phyloP scores from a whole-genome alignment of 2,888 invertebrate species.

The Synanthedon vespiformis region DNA sequence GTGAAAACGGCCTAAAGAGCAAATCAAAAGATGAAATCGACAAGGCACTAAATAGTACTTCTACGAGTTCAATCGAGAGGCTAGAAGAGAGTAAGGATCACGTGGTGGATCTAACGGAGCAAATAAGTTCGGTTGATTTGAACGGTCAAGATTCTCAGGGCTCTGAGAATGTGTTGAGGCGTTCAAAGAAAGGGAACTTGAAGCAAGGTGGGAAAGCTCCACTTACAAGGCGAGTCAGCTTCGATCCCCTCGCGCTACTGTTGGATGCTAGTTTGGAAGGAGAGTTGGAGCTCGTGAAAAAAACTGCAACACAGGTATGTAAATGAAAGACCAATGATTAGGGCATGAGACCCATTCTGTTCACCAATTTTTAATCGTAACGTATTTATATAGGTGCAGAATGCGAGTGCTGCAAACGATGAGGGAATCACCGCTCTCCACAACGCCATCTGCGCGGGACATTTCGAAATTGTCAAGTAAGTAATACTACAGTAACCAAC shows the following conservation, averaged over 20 bases:
- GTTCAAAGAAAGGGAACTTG: slow-evolving; percentile 83
- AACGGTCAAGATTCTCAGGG: slow-evolving; percentile 68
- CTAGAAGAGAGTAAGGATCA: slow-evolving; percentile 51
- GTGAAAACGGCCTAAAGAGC: slow-evolving; percentile 48
- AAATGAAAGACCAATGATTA: slow-evolving; percentile 2
- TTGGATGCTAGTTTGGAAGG: slow-evolving; percentile 98
- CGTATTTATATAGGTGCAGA: slow-evolving; percentile 73
- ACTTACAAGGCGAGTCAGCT: slow-evolving; percentile 88
- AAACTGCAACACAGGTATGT: slow-evolving; percentile 88
- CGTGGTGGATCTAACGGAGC: slow-evolving; percentile 58
- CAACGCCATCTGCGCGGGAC: slow-evolving; percentile 99
- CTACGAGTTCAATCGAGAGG: slow-evolving; percentile 30
- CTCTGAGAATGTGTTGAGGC: slow-evolving; percentile 70
- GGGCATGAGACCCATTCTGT: too few species aligned
- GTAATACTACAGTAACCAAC: slow-evolving; percentile 17
- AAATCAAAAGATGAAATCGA: slow-evolving; percentile 58
- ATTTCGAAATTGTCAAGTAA: slow-evolving; percentile 95
- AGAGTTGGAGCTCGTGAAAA: slow-evolving; percentile 95
- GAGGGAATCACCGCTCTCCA: slow-evolving; percentile 99
- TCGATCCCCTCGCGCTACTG: slow-evolving; percentile 95
- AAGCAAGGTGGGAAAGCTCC: slow-evolving; percentile 81
- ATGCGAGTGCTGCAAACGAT: slow-evolving; percentile 98
- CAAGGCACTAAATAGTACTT: slow-evolving; percentile 41
- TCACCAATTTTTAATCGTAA: neutral
- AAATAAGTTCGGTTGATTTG: slow-evolving; percentile 62